These are phyloP conservation scores for Fundulus diaphanus DNA, from an alignment of 2,797 vertebrate species.

Conservation along the genomic window DNA sequence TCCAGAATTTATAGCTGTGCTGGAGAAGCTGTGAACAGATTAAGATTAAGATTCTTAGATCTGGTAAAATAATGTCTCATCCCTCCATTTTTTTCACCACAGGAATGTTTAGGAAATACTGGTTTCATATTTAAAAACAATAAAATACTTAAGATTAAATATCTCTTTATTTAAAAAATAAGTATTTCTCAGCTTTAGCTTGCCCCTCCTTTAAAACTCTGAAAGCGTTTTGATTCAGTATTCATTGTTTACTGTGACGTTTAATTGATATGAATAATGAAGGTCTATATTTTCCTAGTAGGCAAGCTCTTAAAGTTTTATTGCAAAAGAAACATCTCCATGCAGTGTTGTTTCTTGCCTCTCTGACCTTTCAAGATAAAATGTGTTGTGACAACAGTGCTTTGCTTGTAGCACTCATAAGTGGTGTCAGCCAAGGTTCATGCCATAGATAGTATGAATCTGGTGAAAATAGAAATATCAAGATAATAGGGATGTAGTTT, in stretches of 20 bases:
- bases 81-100: neutral
- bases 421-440: constrained; percentile 2
- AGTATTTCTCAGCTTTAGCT: neutral
- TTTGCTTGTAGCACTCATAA: neutral
- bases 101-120: neutral
- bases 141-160: too few species aligned
- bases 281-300: constrained; percentile 17
- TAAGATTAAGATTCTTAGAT: neutral
- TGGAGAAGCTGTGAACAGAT: neutral
- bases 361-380: constrained; percentile 54
- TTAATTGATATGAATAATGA: constrained; percentile 34
- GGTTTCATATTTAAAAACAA: too few species aligned
- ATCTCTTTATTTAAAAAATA: too few species aligned
- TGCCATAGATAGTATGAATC: neutral
- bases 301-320: constrained; percentile 6
- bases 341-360: constrained; percentile 11
- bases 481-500: neutral
- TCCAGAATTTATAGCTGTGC: neutral
- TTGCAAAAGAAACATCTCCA: constrained; percentile 26
- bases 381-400: constrained; percentile 38
- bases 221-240: neutral
- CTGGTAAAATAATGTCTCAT: neutral
- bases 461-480: constrained; percentile 38
- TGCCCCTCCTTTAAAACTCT: neutral
- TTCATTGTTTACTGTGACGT: constrained; percentile 9